A percentile compares a stretch with the other conserved stretches of the same genome.
Evolutionary conservation across 2,888 invertebrate species (phyloP).

Genomic region (Digitonthophagus gazella): DNA sequence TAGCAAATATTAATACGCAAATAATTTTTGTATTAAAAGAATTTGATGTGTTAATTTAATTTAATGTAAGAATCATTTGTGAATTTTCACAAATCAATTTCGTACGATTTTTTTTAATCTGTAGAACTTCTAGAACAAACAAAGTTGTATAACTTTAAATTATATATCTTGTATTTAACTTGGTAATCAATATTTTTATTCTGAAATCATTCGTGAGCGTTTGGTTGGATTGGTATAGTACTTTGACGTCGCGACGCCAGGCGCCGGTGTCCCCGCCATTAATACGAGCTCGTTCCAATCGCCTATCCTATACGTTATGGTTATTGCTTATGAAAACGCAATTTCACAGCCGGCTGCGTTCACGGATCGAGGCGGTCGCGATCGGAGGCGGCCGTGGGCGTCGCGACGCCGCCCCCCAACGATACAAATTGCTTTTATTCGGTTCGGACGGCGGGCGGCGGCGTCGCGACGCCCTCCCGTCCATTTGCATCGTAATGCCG

Average conservation of each 20-base stretch:
- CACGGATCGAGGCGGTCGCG: constrained; percentile 10
- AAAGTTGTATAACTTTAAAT: too few species aligned
- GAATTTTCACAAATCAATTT: too few species aligned
- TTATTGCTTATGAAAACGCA: constrained; percentile 37
- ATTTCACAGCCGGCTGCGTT: constrained; percentile 35
- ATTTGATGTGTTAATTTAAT: too few species aligned
- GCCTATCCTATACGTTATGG: constrained; percentile 28
- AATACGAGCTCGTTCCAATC: constrained; percentile 1
- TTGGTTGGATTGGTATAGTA: too few species aligned
- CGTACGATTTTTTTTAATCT: too few species aligned
- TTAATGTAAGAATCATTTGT: too few species aligned
- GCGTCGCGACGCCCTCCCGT: neutral
- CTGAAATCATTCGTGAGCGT: too few species aligned
- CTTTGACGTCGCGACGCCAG: neutral
- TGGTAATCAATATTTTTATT: too few species aligned
- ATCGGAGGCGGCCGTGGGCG: constrained; percentile 5
- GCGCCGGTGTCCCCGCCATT: neutral
- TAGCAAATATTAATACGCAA: too few species aligned
- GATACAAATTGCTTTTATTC: constrained; percentile 37
- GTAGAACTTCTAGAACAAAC: too few species aligned
- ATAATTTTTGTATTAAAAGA: too few species aligned
- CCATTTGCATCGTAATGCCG: constrained; percentile 36
- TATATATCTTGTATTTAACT: too few species aligned
- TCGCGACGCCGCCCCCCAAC: constrained; percentile 18
- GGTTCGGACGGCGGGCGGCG: constrained; percentile 30